A percentile compares a stretch with the other conserved stretches of the same genome.
phyloP scores from a whole-genome alignment of 2,797 vertebrate genomes.

The Pangasius macronema region DNA sequence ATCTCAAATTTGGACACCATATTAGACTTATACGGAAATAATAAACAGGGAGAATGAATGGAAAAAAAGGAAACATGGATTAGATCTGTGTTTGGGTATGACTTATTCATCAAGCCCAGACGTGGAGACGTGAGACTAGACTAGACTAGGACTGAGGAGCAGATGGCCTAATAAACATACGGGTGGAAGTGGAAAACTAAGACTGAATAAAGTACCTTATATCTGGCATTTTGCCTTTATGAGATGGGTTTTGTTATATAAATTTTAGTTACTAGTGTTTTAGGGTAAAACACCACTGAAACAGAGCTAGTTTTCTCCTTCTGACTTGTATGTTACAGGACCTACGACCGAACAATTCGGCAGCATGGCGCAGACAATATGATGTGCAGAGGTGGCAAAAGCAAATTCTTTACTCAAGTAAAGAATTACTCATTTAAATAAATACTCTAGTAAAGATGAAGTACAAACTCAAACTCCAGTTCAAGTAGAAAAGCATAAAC shows the following conservation, averaged over 20 bases:
- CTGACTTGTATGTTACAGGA: neutral
- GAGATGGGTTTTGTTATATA: neutral
- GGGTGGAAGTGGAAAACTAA: neutral
- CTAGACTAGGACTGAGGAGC: neutral
- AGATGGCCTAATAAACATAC: slow-evolving; percentile 5
- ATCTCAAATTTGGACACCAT: neutral
- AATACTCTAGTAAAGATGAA: neutral
- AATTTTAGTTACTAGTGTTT: neutral
- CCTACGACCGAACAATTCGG: too few relatives aligned
- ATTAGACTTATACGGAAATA: neutral
- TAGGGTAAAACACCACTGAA: neutral
- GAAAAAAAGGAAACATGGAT: neutral
- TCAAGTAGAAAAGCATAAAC: neutral
- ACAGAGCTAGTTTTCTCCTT: neutral
- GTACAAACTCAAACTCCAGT: neutral
- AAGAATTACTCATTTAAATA: neutral
- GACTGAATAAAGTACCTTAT: neutral
- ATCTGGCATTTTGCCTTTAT: neutral
- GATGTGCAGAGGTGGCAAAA: neutral
- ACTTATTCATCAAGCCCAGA: slow-evolving; percentile 14
- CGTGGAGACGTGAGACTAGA: too few relatives aligned
- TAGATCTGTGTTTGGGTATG: neutral
- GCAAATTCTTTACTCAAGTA: neutral
- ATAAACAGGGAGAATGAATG: slow-evolving; percentile 4
- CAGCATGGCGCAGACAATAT: neutral